A percentile compares a stretch with the other conserved stretches of the same genome.
phyloP scores from a whole-genome alignment of 2,113 vertebrate species.

The Halcyon malimbica region DNA sequence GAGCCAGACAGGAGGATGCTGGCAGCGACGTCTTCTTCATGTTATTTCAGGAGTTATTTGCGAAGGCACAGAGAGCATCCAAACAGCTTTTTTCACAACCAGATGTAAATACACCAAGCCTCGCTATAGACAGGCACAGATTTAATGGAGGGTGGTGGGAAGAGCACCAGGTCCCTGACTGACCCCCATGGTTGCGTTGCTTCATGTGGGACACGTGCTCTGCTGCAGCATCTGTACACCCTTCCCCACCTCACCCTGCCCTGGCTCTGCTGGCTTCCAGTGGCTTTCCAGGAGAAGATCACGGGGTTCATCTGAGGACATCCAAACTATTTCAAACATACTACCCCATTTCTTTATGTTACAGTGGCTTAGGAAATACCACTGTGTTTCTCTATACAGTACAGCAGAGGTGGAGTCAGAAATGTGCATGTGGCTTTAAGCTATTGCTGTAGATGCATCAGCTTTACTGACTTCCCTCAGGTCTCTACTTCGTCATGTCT shows the following conservation, averaged over 20 bases:
- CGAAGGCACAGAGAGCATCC: not conserved
- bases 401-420: not conserved
- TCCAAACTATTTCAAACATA: not conserved
- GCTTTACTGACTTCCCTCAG: not conserved
- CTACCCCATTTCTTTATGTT: not conserved
- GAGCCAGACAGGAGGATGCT: not conserved
- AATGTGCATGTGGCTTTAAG: not conserved
- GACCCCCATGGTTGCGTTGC: not conserved
- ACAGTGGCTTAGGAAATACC: not conserved
- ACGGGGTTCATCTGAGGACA: not conserved
- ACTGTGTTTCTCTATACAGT: not conserved
- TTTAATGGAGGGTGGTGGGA: not conserved
- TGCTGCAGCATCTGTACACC: fast-evolving
- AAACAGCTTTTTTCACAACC: not conserved
- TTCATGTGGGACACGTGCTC: not conserved
- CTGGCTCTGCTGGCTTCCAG: not conserved
- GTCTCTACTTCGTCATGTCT: not conserved
- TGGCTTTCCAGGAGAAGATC: not conserved
- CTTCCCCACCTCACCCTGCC: not conserved
- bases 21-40: not conserved
- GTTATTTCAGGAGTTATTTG: not conserved
- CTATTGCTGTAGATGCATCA: not conserved
- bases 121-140: not conserved
- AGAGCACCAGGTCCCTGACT: not conserved
- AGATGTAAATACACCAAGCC: not conserved